Base-by-base conservation (phyloP, 2,888 invertebrate species). In the Nemurella pictetii region DNA sequence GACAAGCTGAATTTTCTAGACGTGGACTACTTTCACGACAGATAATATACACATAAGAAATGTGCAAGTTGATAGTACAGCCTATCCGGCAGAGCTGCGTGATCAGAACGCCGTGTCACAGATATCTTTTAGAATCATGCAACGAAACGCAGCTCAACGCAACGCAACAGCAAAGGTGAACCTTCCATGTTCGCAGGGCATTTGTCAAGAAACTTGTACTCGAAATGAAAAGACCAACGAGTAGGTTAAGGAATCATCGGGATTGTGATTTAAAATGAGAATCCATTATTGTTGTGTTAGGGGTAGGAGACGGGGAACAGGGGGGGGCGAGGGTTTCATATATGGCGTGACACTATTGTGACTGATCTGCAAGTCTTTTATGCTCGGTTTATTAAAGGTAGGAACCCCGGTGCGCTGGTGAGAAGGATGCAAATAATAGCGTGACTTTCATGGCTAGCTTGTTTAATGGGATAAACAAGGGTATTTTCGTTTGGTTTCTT, bases 191-290 rank as follows among this genome's bases (percentile, higher is more conserved):
- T 27, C 32, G 3, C 4, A 15, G 29, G 20, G 20, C 80, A 80
- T 80, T 80, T 80, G 80, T 80, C 80, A 80, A 80, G 26, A 80
- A 80, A 80, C 30, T 80, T 25, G 15, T 15, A 25, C 80, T 32
- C 80, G 29, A 80, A n/a, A 80, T 80, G 80, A 80, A 80, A 80
- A 80, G 80, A 30, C 80, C 32, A 80, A 29, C 80, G 30, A 29
- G 75, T 27, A 4, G 26, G 28, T 26, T 75, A 75, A 75, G 20
- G 28, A 75, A 75, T 4, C 75, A 75, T n/a, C 75, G 75, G 26
- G 75, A 75, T 27, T 75, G 28, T 75, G 55, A 55, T 55, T 55
- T 55, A 12, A 55, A 55, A 55, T 55, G 55, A 55, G 55, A 55
- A 55, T 55, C 55, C 55, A 55, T 55, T 55, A 55, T 55, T 55